A percentile compares a stretch with the other conserved stretches of the same genome.
phyloP scores from a whole-genome alignment of 1,140 invertebrate species.

The Pectinophora gossypiella region DNA sequence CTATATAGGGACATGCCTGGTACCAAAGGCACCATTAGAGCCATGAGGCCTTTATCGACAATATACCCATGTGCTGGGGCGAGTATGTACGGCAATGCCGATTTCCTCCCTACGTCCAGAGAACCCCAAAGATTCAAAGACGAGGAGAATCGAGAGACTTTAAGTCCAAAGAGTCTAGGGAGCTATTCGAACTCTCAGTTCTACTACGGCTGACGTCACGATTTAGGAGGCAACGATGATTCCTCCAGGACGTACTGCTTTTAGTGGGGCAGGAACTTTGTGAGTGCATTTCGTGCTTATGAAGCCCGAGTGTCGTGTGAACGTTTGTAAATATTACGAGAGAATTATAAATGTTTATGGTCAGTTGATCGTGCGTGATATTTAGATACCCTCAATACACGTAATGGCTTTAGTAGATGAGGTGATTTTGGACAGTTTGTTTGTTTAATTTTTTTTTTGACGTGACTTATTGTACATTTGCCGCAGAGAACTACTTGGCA shows the following conservation, averaged over 20 bases:
- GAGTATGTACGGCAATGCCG: constrained; percentile 67
- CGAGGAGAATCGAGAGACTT: constrained; percentile 43
- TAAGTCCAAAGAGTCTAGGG: constrained; percentile 65
- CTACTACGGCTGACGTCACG: constrained; percentile 65
- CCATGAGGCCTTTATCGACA: constrained; percentile 64
- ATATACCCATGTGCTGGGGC: constrained; percentile 57
- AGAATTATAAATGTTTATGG: too few species aligned
- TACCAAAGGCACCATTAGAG: constrained; percentile 46
- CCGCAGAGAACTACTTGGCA: too few species aligned
- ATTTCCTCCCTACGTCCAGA: constrained; percentile 50
- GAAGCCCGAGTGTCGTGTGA: too few species aligned
- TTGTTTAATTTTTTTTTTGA: too few species aligned
- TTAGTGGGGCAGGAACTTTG: constrained; percentile 19
- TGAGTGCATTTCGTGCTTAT: neutral
- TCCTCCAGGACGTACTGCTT: constrained; percentile 61
- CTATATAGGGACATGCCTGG: constrained; percentile 58
- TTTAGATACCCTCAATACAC: too few species aligned
- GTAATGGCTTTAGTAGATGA: too few species aligned
- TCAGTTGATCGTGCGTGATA: too few species aligned
- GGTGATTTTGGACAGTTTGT: too few species aligned
- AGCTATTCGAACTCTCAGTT: constrained; percentile 63
- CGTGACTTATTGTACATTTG: too few species aligned
- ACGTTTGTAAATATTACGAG: too few species aligned
- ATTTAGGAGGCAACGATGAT: constrained; percentile 35
- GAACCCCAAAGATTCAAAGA: constrained; percentile 42